phyloP scores from a whole-genome alignment of 2,888 invertebrate species.

The Onthophagus sagittarius region DNA sequence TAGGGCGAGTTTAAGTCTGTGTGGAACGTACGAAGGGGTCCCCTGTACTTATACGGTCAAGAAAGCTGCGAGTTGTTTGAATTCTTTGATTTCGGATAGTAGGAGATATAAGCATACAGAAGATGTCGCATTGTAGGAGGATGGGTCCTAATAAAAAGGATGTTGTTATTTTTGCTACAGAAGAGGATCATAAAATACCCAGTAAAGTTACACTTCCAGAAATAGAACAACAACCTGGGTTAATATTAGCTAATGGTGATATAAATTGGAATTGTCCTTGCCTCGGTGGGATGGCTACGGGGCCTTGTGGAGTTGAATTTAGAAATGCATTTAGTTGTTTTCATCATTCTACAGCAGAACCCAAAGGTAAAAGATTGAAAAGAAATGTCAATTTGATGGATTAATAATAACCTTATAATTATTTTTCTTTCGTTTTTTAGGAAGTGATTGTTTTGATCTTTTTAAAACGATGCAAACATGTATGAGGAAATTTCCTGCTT shows the following conservation, averaged over 20 bases:
- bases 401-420: not conserved
- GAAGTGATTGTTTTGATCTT: slow-evolving; percentile 83
- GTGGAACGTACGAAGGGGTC: slow-evolving; percentile 49
- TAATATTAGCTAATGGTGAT: slow-evolving; percentile 78
- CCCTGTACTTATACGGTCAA: slow-evolving; percentile 55
- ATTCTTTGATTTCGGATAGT: slow-evolving; percentile 45
- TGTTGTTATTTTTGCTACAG: slow-evolving; percentile 75
- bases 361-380: slow-evolving; percentile 62
- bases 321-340: slow-evolving; percentile 93
- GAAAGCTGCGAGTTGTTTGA: slow-evolving; percentile 50
- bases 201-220: slow-evolving; percentile 67
- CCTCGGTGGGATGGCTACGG: slow-evolving; percentile 95
- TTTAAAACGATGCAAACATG: slow-evolving; percentile 90
- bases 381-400: not conserved
- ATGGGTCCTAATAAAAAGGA: slow-evolving; percentile 65
- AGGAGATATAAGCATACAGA: slow-evolving; percentile 39
- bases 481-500: slow-evolving; percentile 80
- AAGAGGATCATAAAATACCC: slow-evolving; percentile 72
- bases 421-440: slow-evolving; percentile 33
- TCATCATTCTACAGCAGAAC: slow-evolving; percentile 84
- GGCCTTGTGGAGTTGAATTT: slow-evolving; percentile 92
- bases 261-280: slow-evolving; percentile 98
- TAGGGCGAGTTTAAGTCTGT: slow-evolving; percentile 56
- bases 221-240: slow-evolving; percentile 72
- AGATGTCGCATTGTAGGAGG: slow-evolving; percentile 51